These are phyloP conservation scores for Procavia capensis DNA, from an alignment of 2,113 vertebrate genomes.

Conservation along the genomic window DNA sequence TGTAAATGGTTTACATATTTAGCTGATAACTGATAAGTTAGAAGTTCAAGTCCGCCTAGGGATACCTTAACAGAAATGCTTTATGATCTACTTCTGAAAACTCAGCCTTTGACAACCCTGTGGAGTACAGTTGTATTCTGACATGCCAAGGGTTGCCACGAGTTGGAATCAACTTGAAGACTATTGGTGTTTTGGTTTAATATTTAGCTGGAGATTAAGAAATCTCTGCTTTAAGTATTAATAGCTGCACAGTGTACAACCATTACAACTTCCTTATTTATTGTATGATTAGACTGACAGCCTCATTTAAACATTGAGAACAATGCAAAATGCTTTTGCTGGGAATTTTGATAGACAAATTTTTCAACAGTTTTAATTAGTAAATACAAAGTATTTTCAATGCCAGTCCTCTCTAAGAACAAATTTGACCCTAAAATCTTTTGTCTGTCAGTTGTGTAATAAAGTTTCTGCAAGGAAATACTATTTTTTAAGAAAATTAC, in stretches of 20 bases:
- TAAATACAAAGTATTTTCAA: constrained; percentile 37
- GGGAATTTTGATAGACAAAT: neutral
- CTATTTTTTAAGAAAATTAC: neutral
- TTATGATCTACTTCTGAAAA: neutral
- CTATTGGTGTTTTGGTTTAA: neutral
- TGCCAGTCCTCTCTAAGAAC: neutral
- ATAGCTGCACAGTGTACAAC: neutral
- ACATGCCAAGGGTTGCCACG: neutral
- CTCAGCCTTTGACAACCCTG: neutral
- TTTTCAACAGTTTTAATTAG: constrained; percentile 17
- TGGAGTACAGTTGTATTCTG: neutral
- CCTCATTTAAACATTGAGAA: constrained; percentile 52
- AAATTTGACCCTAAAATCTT: neutral
- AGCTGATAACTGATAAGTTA: neutral
- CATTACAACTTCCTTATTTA: constrained; percentile 37
- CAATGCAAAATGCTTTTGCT: constrained; percentile 44
- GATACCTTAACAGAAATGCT: neutral
- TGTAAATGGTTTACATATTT: neutral
- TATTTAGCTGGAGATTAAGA: constrained; percentile 40
- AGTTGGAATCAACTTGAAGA: too few relatives aligned
- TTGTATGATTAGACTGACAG: constrained; percentile 20
- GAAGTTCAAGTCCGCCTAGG: neutral
- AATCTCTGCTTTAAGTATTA: constrained; percentile 13
- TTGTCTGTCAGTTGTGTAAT: neutral
- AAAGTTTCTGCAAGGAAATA: neutral